These are phyloP conservation scores for Drosophila tani DNA, from an alignment of 1,140 invertebrate genomes.

Conservation along the genomic window DNA sequence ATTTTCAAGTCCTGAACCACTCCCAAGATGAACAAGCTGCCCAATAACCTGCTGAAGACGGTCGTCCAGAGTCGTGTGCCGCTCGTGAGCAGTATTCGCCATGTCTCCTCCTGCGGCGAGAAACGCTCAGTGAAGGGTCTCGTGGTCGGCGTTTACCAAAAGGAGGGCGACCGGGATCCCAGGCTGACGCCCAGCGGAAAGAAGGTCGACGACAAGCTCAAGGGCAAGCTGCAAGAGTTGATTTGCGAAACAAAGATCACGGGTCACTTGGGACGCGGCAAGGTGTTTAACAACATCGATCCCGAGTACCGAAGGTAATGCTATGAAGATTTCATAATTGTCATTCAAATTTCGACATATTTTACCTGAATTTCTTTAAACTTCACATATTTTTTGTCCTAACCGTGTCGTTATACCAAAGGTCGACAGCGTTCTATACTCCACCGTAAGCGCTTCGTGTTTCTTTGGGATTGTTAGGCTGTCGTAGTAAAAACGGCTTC, in stretches of 20 bases:
- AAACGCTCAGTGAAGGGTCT: conserved; percentile 50
- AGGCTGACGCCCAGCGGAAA: conserved; percentile 62
- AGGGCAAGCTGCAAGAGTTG: conserved; percentile 59
- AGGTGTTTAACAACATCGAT: conserved; percentile 88
- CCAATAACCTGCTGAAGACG: not conserved
- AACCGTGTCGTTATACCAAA: too few relatives aligned
- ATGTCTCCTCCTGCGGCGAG: conserved; percentile 24
- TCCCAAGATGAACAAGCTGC: conserved; percentile 28
- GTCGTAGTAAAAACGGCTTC: too few relatives aligned
- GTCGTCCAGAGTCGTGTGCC: not conserved
- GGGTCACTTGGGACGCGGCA: conserved; percentile 85
- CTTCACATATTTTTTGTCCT: too few relatives aligned
- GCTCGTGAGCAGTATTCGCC: conserved; percentile 17
- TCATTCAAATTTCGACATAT: too few relatives aligned
- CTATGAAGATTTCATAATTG: too few relatives aligned
- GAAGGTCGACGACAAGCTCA: conserved; percentile 70
- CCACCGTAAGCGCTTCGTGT: too few relatives aligned
- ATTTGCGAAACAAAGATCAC: conserved; percentile 63
- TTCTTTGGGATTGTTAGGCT: too few relatives aligned
- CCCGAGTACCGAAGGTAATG: conserved; percentile 83
- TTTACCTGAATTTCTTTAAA: too few relatives aligned
- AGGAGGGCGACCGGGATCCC: conserved; percentile 62
- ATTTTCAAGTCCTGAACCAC: too few relatives aligned
- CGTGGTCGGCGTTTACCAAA: conserved; percentile 75
- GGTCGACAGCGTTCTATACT: too few relatives aligned